Evolutionary conservation across 2,888 invertebrate genomes (phyloP).

Genomic region (Rhingia rostrata): DNA sequence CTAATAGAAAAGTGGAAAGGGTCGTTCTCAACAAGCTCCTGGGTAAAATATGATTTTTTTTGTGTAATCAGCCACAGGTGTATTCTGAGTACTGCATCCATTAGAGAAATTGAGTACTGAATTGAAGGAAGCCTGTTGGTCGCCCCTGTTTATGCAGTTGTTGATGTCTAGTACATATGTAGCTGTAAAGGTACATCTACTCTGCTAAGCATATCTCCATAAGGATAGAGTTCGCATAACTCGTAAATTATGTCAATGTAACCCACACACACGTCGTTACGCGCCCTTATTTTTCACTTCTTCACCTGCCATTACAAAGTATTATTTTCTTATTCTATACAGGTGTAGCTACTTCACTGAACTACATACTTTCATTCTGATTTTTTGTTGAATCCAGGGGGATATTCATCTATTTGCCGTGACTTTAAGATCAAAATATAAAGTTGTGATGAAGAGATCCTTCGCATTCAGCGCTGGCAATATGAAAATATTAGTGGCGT

Average conservation of each 20-base stretch:
- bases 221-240: conserved; percentile 36
- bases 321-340: conserved; percentile 41
- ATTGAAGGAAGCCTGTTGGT: conserved; percentile 28
- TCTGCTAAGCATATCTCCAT: neutral
- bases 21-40: conserved; percentile 1
- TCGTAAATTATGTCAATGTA: conserved; percentile 57
- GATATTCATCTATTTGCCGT: neutral
- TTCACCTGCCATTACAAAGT: conserved; percentile 31
- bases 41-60: conserved; percentile 28
- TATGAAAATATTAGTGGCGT: conserved; percentile 43
- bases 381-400: conserved; percentile 20
- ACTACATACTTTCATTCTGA: conserved; percentile 39
- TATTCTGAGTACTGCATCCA: conserved; percentile 44
- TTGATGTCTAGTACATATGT: conserved; percentile 31
- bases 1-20: conserved; percentile 42
- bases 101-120: conserved; percentile 61
- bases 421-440: conserved; percentile 24
- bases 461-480: conserved; percentile 16
- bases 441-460: conserved; percentile 26
- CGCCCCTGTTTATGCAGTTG: conserved; percentile 28
- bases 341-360: conserved; percentile 12
- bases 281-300: neutral
- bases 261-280: conserved; percentile 3
- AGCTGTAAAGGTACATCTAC: conserved; percentile 16
- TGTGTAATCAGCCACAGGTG: conserved; percentile 52